Evolutionary conservation across 2,888 invertebrate species (phyloP).

Genomic region (Torymus auratus): DNA sequence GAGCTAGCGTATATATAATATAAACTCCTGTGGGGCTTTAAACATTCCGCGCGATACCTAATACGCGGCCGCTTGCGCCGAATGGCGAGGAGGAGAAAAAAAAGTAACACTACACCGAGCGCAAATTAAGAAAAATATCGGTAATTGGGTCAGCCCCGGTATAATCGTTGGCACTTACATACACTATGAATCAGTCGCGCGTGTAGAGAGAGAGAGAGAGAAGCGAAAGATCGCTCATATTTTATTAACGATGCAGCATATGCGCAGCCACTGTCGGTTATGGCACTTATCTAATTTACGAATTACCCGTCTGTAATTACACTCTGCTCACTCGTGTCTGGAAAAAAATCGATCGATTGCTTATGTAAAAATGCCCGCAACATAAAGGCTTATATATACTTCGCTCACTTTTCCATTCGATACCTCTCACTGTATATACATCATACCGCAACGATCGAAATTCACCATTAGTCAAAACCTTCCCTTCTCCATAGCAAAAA

Average conservation of each 20-base stretch:
- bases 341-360: slow-evolving; percentile 34
- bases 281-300: slow-evolving; percentile 40
- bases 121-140: slow-evolving; percentile 40
- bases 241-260: slow-evolving; percentile 39
- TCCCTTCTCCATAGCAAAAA: too few relatives aligned
- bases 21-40: background rate
- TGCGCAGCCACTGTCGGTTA: background rate
- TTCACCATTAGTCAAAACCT: too few relatives aligned
- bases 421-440: too few relatives aligned
- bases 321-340: background rate
- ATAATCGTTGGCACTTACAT: slow-evolving; percentile 26
- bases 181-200: background rate
- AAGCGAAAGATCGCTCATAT: slow-evolving; percentile 22
- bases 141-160: slow-evolving; percentile 43
- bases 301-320: slow-evolving; percentile 44
- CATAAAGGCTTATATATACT: too few relatives aligned
- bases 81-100: background rate
- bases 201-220: background rate
- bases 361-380: background rate
- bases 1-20: background rate
- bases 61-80: too few relatives aligned
- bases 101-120: slow-evolving; percentile 34
- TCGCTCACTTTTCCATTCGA: too few relatives aligned
- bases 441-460: too few relatives aligned
- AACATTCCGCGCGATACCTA: slow-evolving; percentile 3